A percentile compares a stretch with the other conserved stretches of the same genome.
These are phyloP conservation scores for Syrista parreyssii DNA, from an alignment of 2,888 invertebrate genomes.

Conservation along the genomic window DNA sequence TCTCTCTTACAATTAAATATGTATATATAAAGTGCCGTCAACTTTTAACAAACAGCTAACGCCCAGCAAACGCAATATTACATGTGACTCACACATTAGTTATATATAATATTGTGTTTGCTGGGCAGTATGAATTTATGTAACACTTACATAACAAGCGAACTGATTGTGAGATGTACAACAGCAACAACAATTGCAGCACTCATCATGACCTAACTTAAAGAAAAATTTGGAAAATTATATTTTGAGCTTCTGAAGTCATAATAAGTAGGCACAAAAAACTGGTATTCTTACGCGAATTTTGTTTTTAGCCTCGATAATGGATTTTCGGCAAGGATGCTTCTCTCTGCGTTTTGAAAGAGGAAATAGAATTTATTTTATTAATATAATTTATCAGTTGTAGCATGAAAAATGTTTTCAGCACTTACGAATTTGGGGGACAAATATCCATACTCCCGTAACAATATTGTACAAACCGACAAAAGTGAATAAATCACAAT, in stretches of 20 bases:
- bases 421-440: conserved; percentile 44
- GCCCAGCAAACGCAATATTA: no score
- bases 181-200: conserved; percentile 57
- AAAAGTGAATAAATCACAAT: not conserved
- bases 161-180: conserved; percentile 44
- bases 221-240: conserved; percentile 18
- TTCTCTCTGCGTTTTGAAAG: conserved; percentile 20
- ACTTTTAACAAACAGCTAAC: not conserved
- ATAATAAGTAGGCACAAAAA: no score
- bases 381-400: not conserved
- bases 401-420: not conserved
- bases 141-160: conserved; percentile 41
- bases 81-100: no score
- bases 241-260: no score
- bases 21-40: not conserved
- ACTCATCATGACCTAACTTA: conserved; percentile 53
- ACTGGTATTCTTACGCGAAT: conserved; percentile 40
- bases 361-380: conserved; percentile 1
- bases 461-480: conserved; percentile 20
- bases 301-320: conserved; percentile 52
- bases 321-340: conserved; percentile 35
- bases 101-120: no score
- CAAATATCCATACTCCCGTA: conserved; percentile 51
- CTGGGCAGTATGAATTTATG: not conserved
- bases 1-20: not conserved